These are phyloP conservation scores for Trichogramma dendrolimi DNA, from an alignment of 2,888 invertebrate genomes.

Conservation along the genomic window DNA sequence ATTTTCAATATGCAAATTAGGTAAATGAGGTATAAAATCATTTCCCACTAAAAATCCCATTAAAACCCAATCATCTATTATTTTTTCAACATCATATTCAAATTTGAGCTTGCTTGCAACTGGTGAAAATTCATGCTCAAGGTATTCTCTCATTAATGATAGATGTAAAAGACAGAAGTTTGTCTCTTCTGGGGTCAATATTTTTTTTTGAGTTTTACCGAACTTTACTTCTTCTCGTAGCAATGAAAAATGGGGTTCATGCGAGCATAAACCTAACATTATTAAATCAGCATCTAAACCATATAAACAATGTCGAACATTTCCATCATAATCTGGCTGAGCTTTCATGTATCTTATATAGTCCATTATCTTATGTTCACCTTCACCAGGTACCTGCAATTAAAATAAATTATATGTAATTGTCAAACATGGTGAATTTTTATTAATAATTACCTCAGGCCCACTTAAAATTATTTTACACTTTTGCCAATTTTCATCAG, in stretches of 20 bases:
- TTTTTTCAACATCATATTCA: constrained; percentile 77
- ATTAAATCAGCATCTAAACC: constrained; percentile 97
- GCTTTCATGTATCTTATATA: constrained; percentile 87
- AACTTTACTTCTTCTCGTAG: constrained; percentile 90
- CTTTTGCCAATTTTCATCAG: constrained; percentile 82
- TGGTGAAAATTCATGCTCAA: constrained; percentile 81
- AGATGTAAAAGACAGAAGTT: constrained; percentile 91
- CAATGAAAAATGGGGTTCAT: constrained; percentile 92
- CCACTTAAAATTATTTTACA: constrained; percentile 86
- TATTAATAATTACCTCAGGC: constrained; percentile 68
- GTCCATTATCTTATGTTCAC: constrained; percentile 98
- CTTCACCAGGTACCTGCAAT: constrained; percentile 86
- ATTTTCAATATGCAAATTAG: constrained; percentile 88
- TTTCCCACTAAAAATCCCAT: constrained; percentile 98
- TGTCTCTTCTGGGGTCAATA: constrained; percentile 78
- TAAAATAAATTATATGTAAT: constrained; percentile 17
- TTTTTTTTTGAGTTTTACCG: constrained; percentile 60
- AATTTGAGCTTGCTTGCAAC: constrained; percentile 69
- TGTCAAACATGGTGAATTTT: constrained; percentile 8
- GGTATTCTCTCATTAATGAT: constrained; percentile 85
- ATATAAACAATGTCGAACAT: constrained; percentile 93
- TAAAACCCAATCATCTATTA: constrained; percentile 97
- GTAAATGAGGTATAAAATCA: constrained; percentile 95
- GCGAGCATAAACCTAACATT: constrained; percentile 91
- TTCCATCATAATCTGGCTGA: constrained; percentile 78